A percentile compares a stretch with the other conserved stretches of the same genome.
Evolutionary conservation across 2,888 invertebrate genomes (phyloP).

Genomic region (Therioaphis trifolii): DNA sequence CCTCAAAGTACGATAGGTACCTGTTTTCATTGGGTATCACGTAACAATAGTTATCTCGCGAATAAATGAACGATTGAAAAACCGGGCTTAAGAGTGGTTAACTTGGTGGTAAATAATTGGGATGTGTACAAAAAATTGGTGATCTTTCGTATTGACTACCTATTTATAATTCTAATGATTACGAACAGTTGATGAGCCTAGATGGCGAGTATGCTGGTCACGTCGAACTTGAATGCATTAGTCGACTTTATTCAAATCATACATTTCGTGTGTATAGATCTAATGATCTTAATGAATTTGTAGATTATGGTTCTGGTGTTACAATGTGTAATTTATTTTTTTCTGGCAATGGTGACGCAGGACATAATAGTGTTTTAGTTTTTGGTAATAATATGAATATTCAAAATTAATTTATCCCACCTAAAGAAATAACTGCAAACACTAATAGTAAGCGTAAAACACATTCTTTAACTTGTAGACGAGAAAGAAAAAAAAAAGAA

Average conservation of each 20-base stretch:
- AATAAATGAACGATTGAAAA: too few relatives aligned
- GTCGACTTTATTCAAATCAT: background rate
- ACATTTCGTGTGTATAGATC: background rate
- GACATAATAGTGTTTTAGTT: background rate
- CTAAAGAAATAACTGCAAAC: background rate
- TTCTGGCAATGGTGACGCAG: background rate
- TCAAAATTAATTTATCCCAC: background rate
- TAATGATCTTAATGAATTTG: background rate
- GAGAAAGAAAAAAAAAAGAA: background rate
- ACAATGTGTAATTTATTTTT: constrained; percentile 1
- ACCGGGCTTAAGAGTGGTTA: constrained; percentile 1
- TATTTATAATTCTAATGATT: constrained; percentile 3
- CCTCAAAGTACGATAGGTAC: too few relatives aligned
- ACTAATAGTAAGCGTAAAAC: background rate
- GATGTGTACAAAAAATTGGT: background rate
- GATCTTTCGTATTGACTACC: too few relatives aligned
- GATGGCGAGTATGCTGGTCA: background rate
- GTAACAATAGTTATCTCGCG: too few relatives aligned
- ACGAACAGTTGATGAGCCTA: background rate
- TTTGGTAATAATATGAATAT: too few relatives aligned
- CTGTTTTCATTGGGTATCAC: too few relatives aligned
- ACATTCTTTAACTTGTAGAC: background rate
- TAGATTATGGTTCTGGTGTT: constrained; percentile 4
- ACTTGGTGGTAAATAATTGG: constrained; percentile 13
- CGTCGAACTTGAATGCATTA: constrained; percentile 6